Conservation (phyloP, 2,113 vertebrate species). For the Calypte anna region DNA sequence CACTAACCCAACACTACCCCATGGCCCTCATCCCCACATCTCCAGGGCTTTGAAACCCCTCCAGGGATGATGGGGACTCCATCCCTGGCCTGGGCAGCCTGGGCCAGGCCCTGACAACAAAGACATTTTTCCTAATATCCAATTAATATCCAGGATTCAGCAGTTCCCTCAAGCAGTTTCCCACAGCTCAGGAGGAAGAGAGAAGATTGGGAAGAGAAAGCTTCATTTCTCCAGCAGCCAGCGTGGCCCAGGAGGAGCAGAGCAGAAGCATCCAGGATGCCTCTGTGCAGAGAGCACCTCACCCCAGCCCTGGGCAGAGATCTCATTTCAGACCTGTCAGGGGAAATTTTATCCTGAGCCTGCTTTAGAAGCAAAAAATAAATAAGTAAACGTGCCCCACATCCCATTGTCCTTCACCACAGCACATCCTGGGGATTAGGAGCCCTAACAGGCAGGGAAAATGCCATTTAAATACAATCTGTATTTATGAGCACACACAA, state of each 20-base stretch:
- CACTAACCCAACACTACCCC: too few relatives aligned
- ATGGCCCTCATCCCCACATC: too few relatives aligned
- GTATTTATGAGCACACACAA: background rate
- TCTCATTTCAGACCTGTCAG: slow-evolving; percentile 53
- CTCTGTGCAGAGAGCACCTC: background rate
- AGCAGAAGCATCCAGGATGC: background rate
- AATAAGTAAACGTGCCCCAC: background rate
- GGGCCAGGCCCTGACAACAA: too few relatives aligned
- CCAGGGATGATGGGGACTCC: too few relatives aligned
- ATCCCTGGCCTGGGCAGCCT: too few relatives aligned
- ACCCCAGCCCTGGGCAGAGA: background rate
- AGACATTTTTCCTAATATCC: too few relatives aligned
- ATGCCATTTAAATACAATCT: background rate
- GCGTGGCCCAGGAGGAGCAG: accelerated
- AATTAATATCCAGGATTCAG: background rate
- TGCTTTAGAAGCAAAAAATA: slow-evolving; percentile 20
- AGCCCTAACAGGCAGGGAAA: background rate
- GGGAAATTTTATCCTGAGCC: slow-evolving; percentile 40
- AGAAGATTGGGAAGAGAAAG: background rate
- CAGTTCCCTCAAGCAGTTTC: background rate
- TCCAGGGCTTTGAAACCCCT: too few relatives aligned
- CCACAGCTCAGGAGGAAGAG: accelerated
- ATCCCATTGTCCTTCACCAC: background rate
- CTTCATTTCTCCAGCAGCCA: background rate
- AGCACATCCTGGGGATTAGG: background rate